phyloP scores from a whole-genome alignment of 2,797 vertebrate species.

The Aeoliscus strigatus region DNA sequence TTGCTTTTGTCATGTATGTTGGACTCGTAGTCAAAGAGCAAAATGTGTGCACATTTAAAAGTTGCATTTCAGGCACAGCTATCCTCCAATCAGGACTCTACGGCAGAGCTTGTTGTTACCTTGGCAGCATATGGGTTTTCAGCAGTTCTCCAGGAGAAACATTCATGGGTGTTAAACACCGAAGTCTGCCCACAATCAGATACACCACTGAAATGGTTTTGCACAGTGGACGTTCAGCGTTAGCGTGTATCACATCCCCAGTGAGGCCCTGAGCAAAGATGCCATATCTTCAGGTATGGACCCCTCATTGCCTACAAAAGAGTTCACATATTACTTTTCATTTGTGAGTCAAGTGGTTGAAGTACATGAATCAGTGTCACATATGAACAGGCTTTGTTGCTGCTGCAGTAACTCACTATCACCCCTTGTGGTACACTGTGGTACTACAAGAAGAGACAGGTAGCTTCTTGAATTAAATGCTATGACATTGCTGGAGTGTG shows the following conservation, averaged over 20 bases:
- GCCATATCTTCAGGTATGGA: constrained; percentile 89
- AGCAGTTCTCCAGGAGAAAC: constrained; percentile 19
- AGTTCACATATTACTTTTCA: constrained; percentile 14
- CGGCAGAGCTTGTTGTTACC: constrained; percentile 2
- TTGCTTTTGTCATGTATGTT: constrained; percentile 1
- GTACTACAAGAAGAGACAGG: too few species aligned
- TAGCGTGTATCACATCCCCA: constrained; percentile 80
- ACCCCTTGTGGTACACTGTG: too few species aligned
- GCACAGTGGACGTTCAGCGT: constrained; percentile 5
- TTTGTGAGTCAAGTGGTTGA: too few species aligned
- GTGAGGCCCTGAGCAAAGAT: constrained; percentile 85
- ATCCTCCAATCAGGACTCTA: constrained; percentile 14
- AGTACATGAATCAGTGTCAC: too few species aligned
- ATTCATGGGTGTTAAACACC: too few species aligned
- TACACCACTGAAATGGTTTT: constrained; percentile 12
- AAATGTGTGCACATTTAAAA: constrained; percentile 19
- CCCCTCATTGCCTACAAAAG: constrained; percentile 80
- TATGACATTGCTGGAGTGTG: too few species aligned
- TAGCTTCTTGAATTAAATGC: too few species aligned
- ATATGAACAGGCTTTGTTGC: too few species aligned
- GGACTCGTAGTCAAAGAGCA: constrained; percentile 7
- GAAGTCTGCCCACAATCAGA: constrained; percentile 20
- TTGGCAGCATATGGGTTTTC: constrained; percentile 36
- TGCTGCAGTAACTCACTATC: too few species aligned
- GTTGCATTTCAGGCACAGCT: constrained; percentile 47